phyloP scores from a whole-genome alignment of 2,888 invertebrate genomes.

The Synanthedon vespiformis region DNA sequence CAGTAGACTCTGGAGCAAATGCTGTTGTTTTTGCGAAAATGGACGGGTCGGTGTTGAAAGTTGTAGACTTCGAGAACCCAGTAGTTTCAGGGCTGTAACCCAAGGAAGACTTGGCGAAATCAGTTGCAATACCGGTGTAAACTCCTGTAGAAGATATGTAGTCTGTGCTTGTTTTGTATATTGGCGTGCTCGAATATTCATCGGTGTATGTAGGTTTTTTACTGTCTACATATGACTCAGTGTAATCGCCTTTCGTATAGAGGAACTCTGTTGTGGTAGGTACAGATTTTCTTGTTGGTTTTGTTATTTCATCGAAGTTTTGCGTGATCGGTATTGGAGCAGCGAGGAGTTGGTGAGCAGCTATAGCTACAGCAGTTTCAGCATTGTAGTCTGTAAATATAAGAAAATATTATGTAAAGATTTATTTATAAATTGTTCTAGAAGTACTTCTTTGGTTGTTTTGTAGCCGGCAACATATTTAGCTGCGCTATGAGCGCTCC shows the following conservation, averaged over 20 bases:
- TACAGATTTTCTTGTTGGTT: constrained; percentile 23
- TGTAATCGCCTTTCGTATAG: constrained; percentile 41
- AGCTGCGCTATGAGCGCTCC: too few relatives aligned
- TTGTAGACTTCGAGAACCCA: not conserved
- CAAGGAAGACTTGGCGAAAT: constrained; percentile 4
- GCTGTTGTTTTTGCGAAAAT: not conserved
- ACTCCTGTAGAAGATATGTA: not conserved
- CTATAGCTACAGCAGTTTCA: constrained; percentile 59
- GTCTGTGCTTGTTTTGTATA: not conserved
- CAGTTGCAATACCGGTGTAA: constrained; percentile 1
- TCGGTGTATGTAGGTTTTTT: constrained; percentile 25
- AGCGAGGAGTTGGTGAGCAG: constrained; percentile 55
- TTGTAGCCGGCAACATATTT: too few relatives aligned
- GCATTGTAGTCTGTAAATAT: constrained; percentile 37
- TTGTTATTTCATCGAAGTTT: constrained; percentile 38
- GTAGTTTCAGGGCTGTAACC: not conserved
- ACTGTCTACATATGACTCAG: constrained; percentile 20
- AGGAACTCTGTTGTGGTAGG: constrained; percentile 38
- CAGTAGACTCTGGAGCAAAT: not conserved
- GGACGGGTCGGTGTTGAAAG: not conserved
- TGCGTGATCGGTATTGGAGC: constrained; percentile 52
- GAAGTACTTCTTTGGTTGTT: too few relatives aligned
- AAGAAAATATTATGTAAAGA: too few relatives aligned
- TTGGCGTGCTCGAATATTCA: constrained; percentile 44
- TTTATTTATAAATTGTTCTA: too few relatives aligned